Base-by-base conservation (phyloP, 2,888 invertebrate species). In the Aphrophora alni region DNA sequence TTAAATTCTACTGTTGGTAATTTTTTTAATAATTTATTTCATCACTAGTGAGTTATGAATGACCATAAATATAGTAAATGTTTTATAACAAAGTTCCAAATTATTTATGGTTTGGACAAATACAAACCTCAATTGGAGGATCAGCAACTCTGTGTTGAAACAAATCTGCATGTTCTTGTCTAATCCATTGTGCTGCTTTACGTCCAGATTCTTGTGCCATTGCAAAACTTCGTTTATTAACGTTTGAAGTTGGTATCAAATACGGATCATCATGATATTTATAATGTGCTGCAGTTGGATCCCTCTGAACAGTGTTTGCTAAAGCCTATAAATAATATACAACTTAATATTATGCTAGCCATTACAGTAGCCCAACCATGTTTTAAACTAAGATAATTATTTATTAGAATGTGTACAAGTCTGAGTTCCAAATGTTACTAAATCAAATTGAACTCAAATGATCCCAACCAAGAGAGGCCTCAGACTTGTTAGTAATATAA, bases 211-310 rank as follows among this genome's bases (percentile, higher is more conserved):
- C 97, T 84, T 95, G 94, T 0, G 97, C 92, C 86, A 98, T 89
- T 0, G 96, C 93, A 89, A 91, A 97, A 0, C 92, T 89, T 82
- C 97, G 90, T 88, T 95, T 93, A 84, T 87, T 90, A 2, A 89
- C 82, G 88, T 93, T 95, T 10, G 95, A 95, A 81, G 90, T 88
- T 0, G 97, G 97, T 84, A 94, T 94, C 21, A 97, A 90, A 86
- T 90, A 97, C 0, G 98, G 97, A 89, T 98, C 98, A 90, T 98
- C 98, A 86, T 96, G 95, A 87, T 93, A 98, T 87, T 95, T 95
- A 87, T 95, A 98, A 87, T 95, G 95, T 2, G 96, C 91, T n/a
- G 96, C 96, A 0, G 96, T 96, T 3, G 92, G 92, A 88, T 97
- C 97, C 70, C 92, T 89, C n/a, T 92, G 91, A 5, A 96, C 92